A percentile compares a stretch with the other conserved stretches of the same genome.
Evolutionary conservation across 2,888 invertebrate genomes (phyloP).

Genomic region (Xestia c-nigrum): DNA sequence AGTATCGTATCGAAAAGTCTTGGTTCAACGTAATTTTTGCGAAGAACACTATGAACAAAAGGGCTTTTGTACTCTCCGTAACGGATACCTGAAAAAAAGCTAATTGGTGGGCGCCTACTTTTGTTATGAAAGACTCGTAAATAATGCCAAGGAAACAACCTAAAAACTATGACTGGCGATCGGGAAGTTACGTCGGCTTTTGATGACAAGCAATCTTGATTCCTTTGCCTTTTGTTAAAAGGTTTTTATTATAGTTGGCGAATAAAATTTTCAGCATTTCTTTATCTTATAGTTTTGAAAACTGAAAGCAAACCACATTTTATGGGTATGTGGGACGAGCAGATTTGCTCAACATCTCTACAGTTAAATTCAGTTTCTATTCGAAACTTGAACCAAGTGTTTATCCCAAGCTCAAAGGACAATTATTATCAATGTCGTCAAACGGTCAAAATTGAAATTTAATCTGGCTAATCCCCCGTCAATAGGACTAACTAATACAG

Average conservation of each 20-base stretch:
- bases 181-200: constrained; percentile 28
- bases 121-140: constrained; percentile 51
- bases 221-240: constrained; percentile 19
- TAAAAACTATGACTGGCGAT: constrained; percentile 54
- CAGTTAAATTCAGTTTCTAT: constrained; percentile 1
- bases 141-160: constrained; percentile 36
- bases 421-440: constrained; percentile 44
- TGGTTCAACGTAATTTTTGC: constrained; percentile 82
- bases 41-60: constrained; percentile 76
- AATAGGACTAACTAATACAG: constrained; percentile 63
- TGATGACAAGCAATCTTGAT: constrained; percentile 48
- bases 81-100: constrained; percentile 63
- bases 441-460: constrained; percentile 62
- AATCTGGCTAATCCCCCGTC: constrained; percentile 59
- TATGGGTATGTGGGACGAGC: too few species aligned
- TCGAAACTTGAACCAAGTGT: constrained; percentile 25
- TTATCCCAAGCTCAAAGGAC: constrained; percentile 21
- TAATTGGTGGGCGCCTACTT: constrained; percentile 52
- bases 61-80: constrained; percentile 60
- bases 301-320: background rate
- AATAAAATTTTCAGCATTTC: background rate
- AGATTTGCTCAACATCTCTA: background rate
- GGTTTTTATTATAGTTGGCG: background rate
- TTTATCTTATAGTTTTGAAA: background rate
- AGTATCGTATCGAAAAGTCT: constrained; percentile 78